Base-by-base conservation (phyloP, 2,888 invertebrate genomes). In the Chloroclysta siterata region DNA sequence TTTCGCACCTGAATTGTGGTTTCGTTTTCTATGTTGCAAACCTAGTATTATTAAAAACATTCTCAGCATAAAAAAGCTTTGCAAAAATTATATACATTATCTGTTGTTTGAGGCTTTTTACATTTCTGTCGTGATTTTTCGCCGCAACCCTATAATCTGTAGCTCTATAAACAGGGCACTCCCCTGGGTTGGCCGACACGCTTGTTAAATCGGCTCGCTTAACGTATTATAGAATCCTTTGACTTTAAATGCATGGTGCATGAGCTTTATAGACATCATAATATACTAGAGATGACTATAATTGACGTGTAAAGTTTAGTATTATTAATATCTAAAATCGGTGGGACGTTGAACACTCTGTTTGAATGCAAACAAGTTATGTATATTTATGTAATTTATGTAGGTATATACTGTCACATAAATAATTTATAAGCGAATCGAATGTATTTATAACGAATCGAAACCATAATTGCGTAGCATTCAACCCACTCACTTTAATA, bases 181-280 rank as follows among this genome's bases (percentile, higher is more conserved):
- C 59, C 22, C 33, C 17, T 54, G 33, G 58, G 53, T 22, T 22
- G 48, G 58, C 53, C 53, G 48, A 63, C 57, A 53, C 53, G 58
- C 29, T 56, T 56, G 44, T 61, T 61, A 62, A 56, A 62, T 56
- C 50, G 8, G 41, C 53, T 53, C 57, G 57, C 62, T 63, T 47
- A 55, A 61, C 50, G 51, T 61, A 46, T 55, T 51, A 55, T 61
- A 46, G 17, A 17, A 59, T 39, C 47, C 46, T 39, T 61, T 54
- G 55, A 52, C 28, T 51, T 51, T 44, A 51, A 51, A 39, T 56
- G n/a, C n/a, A 42, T 28, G 52, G 13, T 39, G 51, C 39, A 28
- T 53, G 28, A 52, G 14, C 36, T 15, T 13, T 8, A 47, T 13
- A 46, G 22, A 46, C 52, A 46, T 46, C 11, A 53, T 39, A 36